Evolutionary conservation across 2,888 invertebrate genomes (phyloP).

Genomic region (Phorcus lineatus): DNA sequence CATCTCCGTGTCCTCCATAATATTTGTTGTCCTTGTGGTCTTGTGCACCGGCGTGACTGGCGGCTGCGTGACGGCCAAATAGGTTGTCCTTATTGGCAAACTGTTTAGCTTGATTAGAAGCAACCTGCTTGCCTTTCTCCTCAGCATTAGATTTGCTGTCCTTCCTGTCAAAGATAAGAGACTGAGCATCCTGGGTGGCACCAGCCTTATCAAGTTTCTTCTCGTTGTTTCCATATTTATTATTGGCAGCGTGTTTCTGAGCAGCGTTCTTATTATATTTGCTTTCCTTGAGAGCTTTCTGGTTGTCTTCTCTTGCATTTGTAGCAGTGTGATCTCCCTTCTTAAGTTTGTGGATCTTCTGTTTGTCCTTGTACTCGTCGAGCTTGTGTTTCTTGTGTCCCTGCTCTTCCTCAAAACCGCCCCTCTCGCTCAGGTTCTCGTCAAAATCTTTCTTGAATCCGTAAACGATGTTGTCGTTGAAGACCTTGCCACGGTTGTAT

Average conservation of each 20-base stretch:
- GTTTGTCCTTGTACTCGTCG: constrained; percentile 32
- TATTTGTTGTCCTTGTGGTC: constrained; percentile 35
- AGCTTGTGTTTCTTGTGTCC: constrained; percentile 30
- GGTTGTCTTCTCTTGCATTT: constrained; percentile 28
- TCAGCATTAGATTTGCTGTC: constrained; percentile 35
- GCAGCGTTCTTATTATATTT: constrained; percentile 35
- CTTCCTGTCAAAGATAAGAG: constrained; percentile 35
- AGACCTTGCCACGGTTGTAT: constrained; percentile 35
- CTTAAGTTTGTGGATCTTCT: constrained; percentile 32
- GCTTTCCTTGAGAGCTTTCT: constrained; percentile 36
- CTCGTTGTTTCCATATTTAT: constrained; percentile 36
- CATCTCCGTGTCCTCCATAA: constrained; percentile 34
- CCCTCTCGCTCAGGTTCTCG: constrained; percentile 29
- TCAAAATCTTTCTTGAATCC: constrained; percentile 37
- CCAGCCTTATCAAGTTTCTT: constrained; percentile 35
- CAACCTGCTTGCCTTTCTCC: constrained; percentile 34
- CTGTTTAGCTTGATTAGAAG: constrained; percentile 34
- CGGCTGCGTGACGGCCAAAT: constrained; percentile 35
- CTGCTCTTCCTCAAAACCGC: constrained; percentile 39
- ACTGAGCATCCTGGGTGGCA: constrained; percentile 33
- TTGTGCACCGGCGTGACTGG: constrained; percentile 30
- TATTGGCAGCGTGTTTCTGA: constrained; percentile 34
- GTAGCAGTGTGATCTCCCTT: constrained; percentile 30
- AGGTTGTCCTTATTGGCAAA: constrained; percentile 34
- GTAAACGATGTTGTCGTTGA: constrained; percentile 38